Base-by-base conservation (phyloP, 2,888 invertebrate genomes). In the Allacma fusca region DNA sequence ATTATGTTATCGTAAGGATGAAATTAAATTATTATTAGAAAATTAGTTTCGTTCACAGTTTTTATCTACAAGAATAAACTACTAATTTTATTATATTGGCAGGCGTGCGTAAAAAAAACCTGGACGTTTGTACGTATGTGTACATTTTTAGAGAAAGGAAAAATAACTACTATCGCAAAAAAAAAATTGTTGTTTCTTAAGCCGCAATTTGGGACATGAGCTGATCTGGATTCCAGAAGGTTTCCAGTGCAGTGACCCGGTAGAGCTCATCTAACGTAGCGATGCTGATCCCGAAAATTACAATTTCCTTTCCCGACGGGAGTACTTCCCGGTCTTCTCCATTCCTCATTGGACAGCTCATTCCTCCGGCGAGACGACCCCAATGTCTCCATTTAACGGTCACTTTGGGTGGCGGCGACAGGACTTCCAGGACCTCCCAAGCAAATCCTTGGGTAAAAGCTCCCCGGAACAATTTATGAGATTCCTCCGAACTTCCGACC, bases 321-420 rank as follows among this genome's bases (percentile, higher is more conserved):
- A 16, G 16, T 4, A n/a, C 62, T 34, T 67, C 24, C 40, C 76
- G n/a, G 21, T 67, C 76, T 16, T 78, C 43, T 0, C 79, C 80
- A 34, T 50, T 77, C 23, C 80, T 34, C 77, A 80, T 78, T 0
- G 81, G 81, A 21, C 82, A 81, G 28, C 70, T 77, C 78, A 82
- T 84, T 7, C 79, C 74, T 1, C 85, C 85, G 7, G 81, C 82
- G 77, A 83, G 84, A 1, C 74, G 80, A 0, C 85, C 85, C 85
- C 85, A 86, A 77, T 86, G 86, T n/a, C 85, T 78, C 85, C 85
- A 86, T 24, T 84, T 85, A 69, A 86, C 85, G 1, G 81, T 75
- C 2, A 85, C 83, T n/a, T 76, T 81, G 19, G 86, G 86, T 29
- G 86, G 85, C 59, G 85, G 85, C 0, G 81, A 72, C 19, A 71